Evolutionary conservation across 1,140 invertebrate species (phyloP), one percentile per base, ranked within the genome.

Genomic region (Drosophila ironensis): DNA sequence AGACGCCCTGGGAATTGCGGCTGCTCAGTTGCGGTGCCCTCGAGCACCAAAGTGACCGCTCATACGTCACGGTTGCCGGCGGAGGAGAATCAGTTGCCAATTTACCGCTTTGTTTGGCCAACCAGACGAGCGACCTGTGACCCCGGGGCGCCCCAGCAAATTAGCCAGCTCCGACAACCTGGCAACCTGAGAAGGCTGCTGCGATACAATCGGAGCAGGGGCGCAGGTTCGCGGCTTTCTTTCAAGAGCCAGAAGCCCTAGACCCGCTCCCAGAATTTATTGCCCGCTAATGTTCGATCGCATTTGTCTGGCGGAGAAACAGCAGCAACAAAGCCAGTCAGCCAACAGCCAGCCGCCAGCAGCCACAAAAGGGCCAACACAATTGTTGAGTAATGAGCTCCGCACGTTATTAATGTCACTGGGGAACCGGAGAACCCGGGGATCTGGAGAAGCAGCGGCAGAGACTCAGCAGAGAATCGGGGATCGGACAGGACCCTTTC

Each of bases 351-450:
- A n/a, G n/a, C n/a, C n/a, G n/a, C n/a, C n/a, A n/a, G 33, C 52
- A 56, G 38, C 54, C 35, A 33, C 48, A 46, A 17, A 25, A 46
- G 11, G 24, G 17, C 53, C 44, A 37, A 9, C 33, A 37, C 57
- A 86, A 86, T 86, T 78, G 80, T 64, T 86, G 81, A 86, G 80
- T 86, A 86, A 86, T 86, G 80, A 86, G 80, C 81, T 44, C 80
- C 57, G 74, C 80, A 80, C 80, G 80, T 86, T 86, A 86, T 86
- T 86, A 86, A 86, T 86, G 80, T 86, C 80, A 86, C 72, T 80
- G 64, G 67, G 56, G 52, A 57, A 40, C 30, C 42, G 40, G 14
- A 46, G 16, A 6, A 17, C n/a, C n/a, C n/a, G n/a, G n/a, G 33
- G 9, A 33, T 11, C 11, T 16, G 19, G 28, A 11, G 9, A 9